phyloP scores from a whole-genome alignment of 2,797 vertebrate species.

The Pyrrhura leucotis region DNA sequence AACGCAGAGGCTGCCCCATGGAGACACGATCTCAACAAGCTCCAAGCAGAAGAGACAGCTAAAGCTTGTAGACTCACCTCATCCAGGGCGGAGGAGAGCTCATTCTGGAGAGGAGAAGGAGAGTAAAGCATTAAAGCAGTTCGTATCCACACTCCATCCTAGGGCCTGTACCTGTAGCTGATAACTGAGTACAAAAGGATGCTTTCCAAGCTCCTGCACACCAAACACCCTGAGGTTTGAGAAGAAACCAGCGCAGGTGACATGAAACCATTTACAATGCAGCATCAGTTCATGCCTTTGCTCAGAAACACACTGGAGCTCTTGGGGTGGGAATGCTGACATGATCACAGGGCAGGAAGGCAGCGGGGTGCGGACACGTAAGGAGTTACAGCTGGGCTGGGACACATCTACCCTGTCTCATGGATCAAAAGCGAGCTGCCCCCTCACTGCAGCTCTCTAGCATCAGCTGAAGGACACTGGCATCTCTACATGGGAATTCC shows the following conservation, averaged over 20 bases:
- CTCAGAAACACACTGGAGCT: not conserved
- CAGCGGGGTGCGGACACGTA: not conserved
- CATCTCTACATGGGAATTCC: fast-evolving
- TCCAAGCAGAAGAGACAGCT: not conserved
- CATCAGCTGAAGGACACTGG: fast-evolving
- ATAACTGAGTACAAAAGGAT: not conserved
- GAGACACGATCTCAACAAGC: not conserved
- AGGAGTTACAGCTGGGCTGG: not conserved
- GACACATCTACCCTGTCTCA: not conserved
- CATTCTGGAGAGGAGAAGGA: not conserved
- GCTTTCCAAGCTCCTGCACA: not conserved
- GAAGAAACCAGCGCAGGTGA: not conserved
- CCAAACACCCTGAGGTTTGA: not conserved
- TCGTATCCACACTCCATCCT: not conserved
- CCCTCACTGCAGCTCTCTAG: not conserved
- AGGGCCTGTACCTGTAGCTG: fast-evolving
- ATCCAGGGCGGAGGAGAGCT: constrained; percentile 40
- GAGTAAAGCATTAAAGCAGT: not conserved
- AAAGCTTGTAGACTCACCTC: constrained; percentile 38
- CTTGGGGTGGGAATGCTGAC: fast-evolving
- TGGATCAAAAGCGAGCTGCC: not conserved
- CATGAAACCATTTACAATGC: not conserved
- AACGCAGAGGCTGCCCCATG: fast-evolving
- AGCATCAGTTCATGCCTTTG: not conserved
- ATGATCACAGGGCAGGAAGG: not conserved